Evolutionary conservation across 2,797 vertebrate species (phyloP).

Genomic region (Xerus rutilus): DNA sequence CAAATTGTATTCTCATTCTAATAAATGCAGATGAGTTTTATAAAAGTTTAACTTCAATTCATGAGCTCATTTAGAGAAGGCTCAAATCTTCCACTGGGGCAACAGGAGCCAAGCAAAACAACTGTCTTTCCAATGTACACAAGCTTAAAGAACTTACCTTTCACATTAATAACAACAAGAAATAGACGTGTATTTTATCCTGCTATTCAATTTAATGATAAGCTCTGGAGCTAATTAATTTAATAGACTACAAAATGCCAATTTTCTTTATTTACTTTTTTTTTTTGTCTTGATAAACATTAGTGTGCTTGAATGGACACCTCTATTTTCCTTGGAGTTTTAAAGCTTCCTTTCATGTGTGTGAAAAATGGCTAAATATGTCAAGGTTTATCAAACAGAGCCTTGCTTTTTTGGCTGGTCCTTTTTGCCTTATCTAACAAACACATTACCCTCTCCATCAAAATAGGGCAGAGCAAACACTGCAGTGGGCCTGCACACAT

Average conservation of each 20-base stretch:
- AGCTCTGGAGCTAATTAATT: slow-evolving; percentile 84
- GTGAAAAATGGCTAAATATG: slow-evolving; percentile 89
- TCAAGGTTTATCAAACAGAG: slow-evolving; percentile 89
- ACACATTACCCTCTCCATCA: slow-evolving; percentile 91
- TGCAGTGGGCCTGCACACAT: slow-evolving; percentile 87
- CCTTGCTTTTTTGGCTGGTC: slow-evolving; percentile 88
- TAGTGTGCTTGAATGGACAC: slow-evolving; percentile 70
- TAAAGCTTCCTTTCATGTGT: slow-evolving; percentile 88
- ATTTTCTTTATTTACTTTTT: slow-evolving; percentile 75
- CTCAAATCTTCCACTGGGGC: slow-evolving; percentile 59
- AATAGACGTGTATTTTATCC: slow-evolving; percentile 63
- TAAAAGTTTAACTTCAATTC: slow-evolving; percentile 68
- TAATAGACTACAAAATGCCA: slow-evolving; percentile 76
- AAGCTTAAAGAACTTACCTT: slow-evolving; percentile 58
- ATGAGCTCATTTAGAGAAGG: slow-evolving; percentile 67
- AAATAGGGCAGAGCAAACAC: slow-evolving; percentile 90
- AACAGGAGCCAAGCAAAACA: slow-evolving; percentile 56
- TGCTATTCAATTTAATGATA: slow-evolving; percentile 83
- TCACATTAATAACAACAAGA: slow-evolving; percentile 65
- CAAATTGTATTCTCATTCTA: background rate
- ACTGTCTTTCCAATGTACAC: slow-evolving; percentile 70
- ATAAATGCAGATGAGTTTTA: background rate
- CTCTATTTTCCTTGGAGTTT: slow-evolving; percentile 82
- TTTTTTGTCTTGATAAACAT: slow-evolving; percentile 80
- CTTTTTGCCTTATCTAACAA: slow-evolving; percentile 89